Evolutionary conservation across 2,113 vertebrate genomes (phyloP).

Genomic region (Caranx ignobilis): DNA sequence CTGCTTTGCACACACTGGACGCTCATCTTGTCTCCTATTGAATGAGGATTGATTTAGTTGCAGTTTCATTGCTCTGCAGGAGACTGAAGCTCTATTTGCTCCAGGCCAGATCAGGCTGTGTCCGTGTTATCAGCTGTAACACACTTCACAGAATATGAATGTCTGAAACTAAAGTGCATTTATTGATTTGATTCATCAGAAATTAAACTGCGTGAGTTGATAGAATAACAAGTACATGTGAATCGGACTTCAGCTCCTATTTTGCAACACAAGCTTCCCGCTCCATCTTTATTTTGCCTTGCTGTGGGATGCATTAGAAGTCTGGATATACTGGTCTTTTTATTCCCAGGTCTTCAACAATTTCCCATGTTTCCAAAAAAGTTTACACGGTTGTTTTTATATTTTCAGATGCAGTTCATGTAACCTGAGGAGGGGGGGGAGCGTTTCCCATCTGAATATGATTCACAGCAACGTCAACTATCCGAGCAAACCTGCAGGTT

Average conservation of each 20-base stretch:
- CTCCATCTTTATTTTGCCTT: background rate
- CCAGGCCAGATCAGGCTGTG: background rate
- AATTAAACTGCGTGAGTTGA: too few species aligned
- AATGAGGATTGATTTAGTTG: background rate
- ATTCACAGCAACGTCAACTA: constrained; percentile 70
- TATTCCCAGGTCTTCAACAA: background rate
- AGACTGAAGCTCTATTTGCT: constrained; percentile 2
- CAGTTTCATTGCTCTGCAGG: constrained; percentile 7
- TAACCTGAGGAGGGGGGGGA: constrained; percentile 81
- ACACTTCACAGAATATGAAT: too few species aligned
- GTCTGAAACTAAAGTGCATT: too few species aligned
- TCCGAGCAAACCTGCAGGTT: constrained; percentile 86
- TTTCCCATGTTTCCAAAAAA: background rate
- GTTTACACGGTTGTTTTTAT: background rate
- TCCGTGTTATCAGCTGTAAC: too few species aligned
- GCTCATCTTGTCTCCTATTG: background rate
- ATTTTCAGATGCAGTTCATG: constrained; percentile 96
- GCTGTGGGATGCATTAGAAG: background rate
- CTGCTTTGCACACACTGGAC: constrained; percentile 24
- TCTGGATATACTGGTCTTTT: background rate
- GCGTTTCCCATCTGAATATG: constrained; percentile 81
- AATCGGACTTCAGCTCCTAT: constrained; percentile 1
- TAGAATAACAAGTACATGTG: background rate
- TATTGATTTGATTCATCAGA: too few species aligned
- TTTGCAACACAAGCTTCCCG: constrained; percentile 2